Conservation (phyloP, 2,797 vertebrate genomes). For the Karalla daura region DNA sequence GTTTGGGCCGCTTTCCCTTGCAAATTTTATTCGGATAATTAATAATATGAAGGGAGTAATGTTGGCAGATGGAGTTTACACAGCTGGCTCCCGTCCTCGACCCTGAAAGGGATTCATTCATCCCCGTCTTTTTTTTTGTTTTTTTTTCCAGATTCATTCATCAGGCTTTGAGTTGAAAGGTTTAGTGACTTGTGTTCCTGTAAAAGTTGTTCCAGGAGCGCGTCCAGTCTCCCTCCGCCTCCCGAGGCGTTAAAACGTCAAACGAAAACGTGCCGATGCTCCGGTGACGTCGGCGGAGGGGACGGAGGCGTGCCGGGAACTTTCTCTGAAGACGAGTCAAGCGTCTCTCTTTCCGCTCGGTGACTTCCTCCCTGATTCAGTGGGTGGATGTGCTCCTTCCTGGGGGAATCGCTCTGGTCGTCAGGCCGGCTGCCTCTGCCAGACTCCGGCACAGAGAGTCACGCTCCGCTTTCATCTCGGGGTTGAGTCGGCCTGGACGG, state of each 20-base stretch:
- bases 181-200: slow-evolving; percentile 12
- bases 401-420: slow-evolving; percentile 16
- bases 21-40: neutral
- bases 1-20: slow-evolving; percentile 4
- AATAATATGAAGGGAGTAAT: neutral
- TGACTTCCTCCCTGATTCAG: slow-evolving; percentile 5
- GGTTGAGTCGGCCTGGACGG: slow-evolving; percentile 36
- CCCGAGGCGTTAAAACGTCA: neutral
- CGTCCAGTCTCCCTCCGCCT: neutral
- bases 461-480: slow-evolving; percentile 30
- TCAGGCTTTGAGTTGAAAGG: slow-evolving; percentile 4
- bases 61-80: slow-evolving; percentile 5
- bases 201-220: slow-evolving; percentile 6
- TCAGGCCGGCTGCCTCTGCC: neutral
- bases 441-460: slow-evolving; percentile 17
- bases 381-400: neutral
- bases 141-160: neutral
- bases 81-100: slow-evolving; percentile 3
- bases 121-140: no score
- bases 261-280: neutral
- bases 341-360: neutral
- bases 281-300: slow-evolving; percentile 11
- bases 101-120: slow-evolving; percentile 24
- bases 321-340: slow-evolving; percentile 4
- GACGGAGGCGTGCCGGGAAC: neutral